Evolutionary conservation across 1,140 invertebrate genomes (phyloP).

Genomic region (Holotrichia oblita): DNA sequence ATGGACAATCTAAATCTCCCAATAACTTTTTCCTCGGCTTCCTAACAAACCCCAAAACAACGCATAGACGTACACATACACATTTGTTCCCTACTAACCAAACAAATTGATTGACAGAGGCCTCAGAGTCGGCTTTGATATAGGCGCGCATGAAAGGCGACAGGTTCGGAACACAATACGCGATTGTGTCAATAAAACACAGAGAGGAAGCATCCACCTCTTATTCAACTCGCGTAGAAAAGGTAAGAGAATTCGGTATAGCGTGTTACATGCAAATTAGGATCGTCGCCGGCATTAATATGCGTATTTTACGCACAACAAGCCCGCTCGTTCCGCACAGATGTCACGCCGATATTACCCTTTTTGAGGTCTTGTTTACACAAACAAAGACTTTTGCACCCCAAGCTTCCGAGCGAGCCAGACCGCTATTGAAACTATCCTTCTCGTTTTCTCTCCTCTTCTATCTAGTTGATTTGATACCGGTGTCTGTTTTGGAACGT

Average conservation of each 20-base stretch:
- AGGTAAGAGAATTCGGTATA: conserved; percentile 48
- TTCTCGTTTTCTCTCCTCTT: not conserved
- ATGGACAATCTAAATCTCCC: not conserved
- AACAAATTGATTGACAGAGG: not conserved
- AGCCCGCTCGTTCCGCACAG: conserved; percentile 50
- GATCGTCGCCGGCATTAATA: conserved; percentile 51
- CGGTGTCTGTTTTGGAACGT: not conserved
- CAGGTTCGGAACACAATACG: conserved; percentile 48
- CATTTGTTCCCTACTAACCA: not conserved
- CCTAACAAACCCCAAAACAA: too few relatives aligned
- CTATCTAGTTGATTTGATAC: too few relatives aligned
- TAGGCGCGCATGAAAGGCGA: conserved; percentile 9
- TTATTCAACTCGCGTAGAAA: not conserved
- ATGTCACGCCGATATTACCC: conserved; percentile 53
- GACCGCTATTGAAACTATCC: not conserved
- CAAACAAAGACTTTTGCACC: conserved; percentile 54
- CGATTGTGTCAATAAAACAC: conserved; percentile 55
- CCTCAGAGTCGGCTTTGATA: not conserved
- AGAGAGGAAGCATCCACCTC: conserved; percentile 32
- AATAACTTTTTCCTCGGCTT: not conserved
- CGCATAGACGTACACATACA: not conserved
- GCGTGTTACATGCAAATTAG: conserved; percentile 59
- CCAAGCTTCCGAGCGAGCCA: not conserved
- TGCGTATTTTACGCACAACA: conserved; percentile 56
- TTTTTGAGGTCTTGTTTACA: conserved; percentile 54